Percentiles rank a stretch among this genome's conserved stretches.
Evolutionary conservation across 2,113 vertebrate genomes (phyloP).

Genomic region (Myotis lucifugus): DNA sequence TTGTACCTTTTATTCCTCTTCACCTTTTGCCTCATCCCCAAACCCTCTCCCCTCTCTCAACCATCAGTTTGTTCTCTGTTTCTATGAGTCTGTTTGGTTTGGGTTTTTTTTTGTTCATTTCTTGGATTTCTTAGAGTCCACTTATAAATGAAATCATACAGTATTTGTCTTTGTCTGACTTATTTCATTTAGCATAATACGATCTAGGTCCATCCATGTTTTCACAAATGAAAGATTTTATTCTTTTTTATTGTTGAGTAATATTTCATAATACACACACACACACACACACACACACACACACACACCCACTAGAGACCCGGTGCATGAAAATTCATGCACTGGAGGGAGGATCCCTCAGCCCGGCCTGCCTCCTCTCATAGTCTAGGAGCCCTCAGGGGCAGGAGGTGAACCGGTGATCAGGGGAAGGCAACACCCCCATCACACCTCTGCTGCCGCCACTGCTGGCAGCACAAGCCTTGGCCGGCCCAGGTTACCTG

Average conservation of each 20-base stretch:
- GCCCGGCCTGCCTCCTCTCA: too few species aligned
- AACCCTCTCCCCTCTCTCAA: neutral
- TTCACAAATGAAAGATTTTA: neutral
- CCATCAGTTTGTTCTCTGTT: neutral
- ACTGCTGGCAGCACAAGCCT: too few species aligned
- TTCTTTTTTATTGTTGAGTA: neutral
- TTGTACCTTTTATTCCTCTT: neutral
- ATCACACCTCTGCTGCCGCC: too few species aligned
- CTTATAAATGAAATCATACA: neutral
- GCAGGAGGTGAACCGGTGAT: too few species aligned
- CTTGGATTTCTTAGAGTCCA: neutral
- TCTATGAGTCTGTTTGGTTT: neutral
- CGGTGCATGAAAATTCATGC: too few species aligned
- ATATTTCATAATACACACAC: neutral
- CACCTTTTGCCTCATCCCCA: neutral
- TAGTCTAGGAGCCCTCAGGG: too few species aligned
- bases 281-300: too few species aligned
- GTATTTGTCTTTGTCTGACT: neutral
- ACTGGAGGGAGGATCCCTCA: too few species aligned
- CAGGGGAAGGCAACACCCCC: too few species aligned
- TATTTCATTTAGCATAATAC: neutral
- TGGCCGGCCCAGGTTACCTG: too few species aligned
- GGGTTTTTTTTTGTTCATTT: neutral
- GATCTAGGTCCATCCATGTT: neutral
- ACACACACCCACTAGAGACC: too few species aligned